A percentile compares a stretch with the other conserved stretches of the same genome.
These are phyloP conservation scores for Aplidium turbinatum DNA, from an alignment of 23 tunicate species.

Conservation along the genomic window DNA sequence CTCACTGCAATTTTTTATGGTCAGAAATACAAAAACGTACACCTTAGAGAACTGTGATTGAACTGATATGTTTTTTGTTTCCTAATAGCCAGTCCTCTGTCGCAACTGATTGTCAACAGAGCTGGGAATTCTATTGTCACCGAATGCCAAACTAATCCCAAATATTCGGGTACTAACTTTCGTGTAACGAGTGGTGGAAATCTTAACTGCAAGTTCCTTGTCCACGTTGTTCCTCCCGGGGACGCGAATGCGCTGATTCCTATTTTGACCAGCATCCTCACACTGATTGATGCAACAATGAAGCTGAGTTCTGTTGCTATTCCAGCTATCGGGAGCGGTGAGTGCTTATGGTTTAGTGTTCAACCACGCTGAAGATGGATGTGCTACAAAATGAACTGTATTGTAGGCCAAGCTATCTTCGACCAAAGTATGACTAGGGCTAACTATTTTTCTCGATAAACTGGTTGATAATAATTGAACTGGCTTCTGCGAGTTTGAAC, in stretches of 20 bases:
- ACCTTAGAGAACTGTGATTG: too few species aligned
- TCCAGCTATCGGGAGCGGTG: slow-evolving; percentile 71
- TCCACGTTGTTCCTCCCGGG: slow-evolving; percentile 20
- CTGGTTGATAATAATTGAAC: too few species aligned
- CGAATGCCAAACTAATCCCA: slow-evolving; percentile 18
- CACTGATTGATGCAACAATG: slow-evolving; percentile 16
- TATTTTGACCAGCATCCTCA: slow-evolving; percentile 8
- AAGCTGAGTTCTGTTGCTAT: slow-evolving; percentile 31
- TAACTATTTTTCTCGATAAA: too few species aligned
- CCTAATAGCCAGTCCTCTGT: neutral
- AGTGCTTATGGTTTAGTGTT: too few species aligned
- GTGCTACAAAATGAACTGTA: too few species aligned
- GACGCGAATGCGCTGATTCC: slow-evolving; percentile 7
- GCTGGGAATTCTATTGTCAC: slow-evolving; percentile 31
- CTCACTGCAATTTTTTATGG: too few species aligned
- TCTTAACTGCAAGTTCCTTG: slow-evolving; percentile 28
- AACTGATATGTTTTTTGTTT: neutral
- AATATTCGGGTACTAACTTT: neutral
- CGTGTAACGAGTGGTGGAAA: slow-evolving; percentile 42
- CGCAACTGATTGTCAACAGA: slow-evolving; percentile 4
- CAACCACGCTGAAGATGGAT: too few species aligned
- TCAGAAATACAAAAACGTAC: too few species aligned
- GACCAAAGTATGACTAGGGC: too few species aligned
- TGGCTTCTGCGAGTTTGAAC: too few species aligned
- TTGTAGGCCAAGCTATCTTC: slow-evolving; percentile 1